Conservation (phyloP, 2,888 invertebrate genomes). For the Pyrrhosoma nymphula region DNA sequence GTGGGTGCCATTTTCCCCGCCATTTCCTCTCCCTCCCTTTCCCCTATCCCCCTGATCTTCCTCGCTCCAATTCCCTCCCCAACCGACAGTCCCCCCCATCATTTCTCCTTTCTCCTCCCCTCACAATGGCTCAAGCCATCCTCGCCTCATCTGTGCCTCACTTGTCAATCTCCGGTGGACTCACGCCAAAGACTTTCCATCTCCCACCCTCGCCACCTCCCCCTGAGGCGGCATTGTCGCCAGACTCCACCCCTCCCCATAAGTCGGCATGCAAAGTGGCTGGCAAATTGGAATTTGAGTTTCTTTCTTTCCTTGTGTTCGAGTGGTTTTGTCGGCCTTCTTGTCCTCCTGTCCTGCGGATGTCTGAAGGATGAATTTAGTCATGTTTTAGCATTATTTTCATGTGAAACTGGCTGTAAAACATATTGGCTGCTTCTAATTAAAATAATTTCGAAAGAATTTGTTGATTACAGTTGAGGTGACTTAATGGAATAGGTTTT, state of each 20-base stretch:
- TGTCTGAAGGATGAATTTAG: background rate
- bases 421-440: no score
- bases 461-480: no score
- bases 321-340: background rate
- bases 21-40: background rate
- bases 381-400: background rate
- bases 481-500: no score
- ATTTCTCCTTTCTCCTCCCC: background rate
- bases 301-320: background rate
- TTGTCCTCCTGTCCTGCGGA: background rate
- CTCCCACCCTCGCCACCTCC: background rate
- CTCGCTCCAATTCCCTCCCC: background rate
- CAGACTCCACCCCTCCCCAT: background rate
- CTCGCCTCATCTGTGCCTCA: slow-evolving; percentile 36
- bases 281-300: background rate
- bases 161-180: slow-evolving; percentile 32
- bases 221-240: background rate
- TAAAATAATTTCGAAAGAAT: no score
- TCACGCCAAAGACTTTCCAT: background rate
- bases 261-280: background rate
- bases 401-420: no score
- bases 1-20: background rate
- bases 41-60: background rate
- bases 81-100: background rate
- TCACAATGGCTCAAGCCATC: slow-evolving; percentile 5